Base-by-base conservation (phyloP, 2,888 invertebrate species). In the Crossocerus cetratus region DNA sequence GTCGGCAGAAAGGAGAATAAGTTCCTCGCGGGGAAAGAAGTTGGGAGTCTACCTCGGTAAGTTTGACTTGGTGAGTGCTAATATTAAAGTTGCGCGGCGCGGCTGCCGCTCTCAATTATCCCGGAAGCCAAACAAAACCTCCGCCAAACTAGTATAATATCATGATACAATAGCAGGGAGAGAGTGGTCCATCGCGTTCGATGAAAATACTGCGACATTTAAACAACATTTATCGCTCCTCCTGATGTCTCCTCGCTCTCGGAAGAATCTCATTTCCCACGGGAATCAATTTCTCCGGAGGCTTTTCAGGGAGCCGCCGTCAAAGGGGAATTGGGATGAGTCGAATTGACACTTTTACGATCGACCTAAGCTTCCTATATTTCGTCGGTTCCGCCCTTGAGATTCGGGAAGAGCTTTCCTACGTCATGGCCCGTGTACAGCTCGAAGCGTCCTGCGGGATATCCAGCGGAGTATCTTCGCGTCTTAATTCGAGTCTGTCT, bases 51-150 rank as follows among this genome's bases (percentile, higher is more conserved):
- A 74, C 49, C 32, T 5, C 54, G 53, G 44, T 56, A 72, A 76
- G 80, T 80, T 80, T 80, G 78, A 80, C 78, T 80, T 81, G 78
- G 83, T 80, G 80, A 84, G 85, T 84, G 85, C 84, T 84, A 84
- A 84, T 84, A 84, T 84, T 84, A 83, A 83, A 84, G 81, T 82
- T 75, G 23, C 55, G 8, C 69, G 78, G 68, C 44, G 45, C 44
- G 45, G 57, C 44, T 74, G 49, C 49, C 49, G 3, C 14, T 49
- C 16, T 16, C 5, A 16, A 16, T 49, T 16, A 16, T 16, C 49
- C 14, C 5, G n/a, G 49, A 49, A 49, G 49, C 4, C 14, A 16
- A 49, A 49, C 49, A 49, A 49, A n/a, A n/a, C 14, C n/a, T n/a
- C n/a, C 32, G 49, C 14, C 14, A 49, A 49, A 16, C 3, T 16